Base-by-base conservation (phyloP, 2,888 invertebrate genomes). In the Pediacus dermestoides region DNA sequence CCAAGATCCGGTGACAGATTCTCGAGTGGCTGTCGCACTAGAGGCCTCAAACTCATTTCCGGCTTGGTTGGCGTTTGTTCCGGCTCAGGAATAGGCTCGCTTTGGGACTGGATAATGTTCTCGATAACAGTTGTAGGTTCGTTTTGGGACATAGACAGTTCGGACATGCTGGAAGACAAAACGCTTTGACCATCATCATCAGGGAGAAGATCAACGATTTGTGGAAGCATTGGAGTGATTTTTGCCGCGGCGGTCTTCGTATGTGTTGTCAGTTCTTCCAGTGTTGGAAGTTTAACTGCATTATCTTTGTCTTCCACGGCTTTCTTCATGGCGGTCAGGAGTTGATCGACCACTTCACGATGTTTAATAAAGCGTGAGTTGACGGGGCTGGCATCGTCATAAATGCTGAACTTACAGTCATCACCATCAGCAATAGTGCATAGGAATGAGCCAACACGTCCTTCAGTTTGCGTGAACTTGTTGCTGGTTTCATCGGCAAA, bases 351-450 rank as follows among this genome's bases (percentile, higher is more conserved):
- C 63, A 88, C 88, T 60, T 89, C 87, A 0, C 88, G 89, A 15
- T 85, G 78, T 63, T 87, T 86, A 10, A 84, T 78, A 75, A 89
- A 89, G 35, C 86, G 78, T 50, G 85, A 83, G 58, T 88, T 87
- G 63, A 88, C 81, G 1, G 86, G 84, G 58, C 80, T 85, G 33
- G 77, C 85, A 42, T 75, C 75, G 61, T 85, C 84, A 61, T 88
- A 89, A 61, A 88, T 88, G 65, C 87, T 88, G 63, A 88, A 85
- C 52, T 85, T 83, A 64, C 87, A 88, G 63, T 88, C 86, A 53
- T 88, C 88, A 7, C 88, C 88, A 61, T 88, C 88, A 34, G 84
- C 86, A 44, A 89, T 88, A 1, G 87, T 85, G 70, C 88, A 88
- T 33, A 89, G 71, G 67, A 88, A 85, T 9, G 85, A 85, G n/a